Evolutionary conservation across 2,797 vertebrate genomes (phyloP), one percentile per base, ranked within the genome.

Genomic region (Protosalanx chinensis): DNA sequence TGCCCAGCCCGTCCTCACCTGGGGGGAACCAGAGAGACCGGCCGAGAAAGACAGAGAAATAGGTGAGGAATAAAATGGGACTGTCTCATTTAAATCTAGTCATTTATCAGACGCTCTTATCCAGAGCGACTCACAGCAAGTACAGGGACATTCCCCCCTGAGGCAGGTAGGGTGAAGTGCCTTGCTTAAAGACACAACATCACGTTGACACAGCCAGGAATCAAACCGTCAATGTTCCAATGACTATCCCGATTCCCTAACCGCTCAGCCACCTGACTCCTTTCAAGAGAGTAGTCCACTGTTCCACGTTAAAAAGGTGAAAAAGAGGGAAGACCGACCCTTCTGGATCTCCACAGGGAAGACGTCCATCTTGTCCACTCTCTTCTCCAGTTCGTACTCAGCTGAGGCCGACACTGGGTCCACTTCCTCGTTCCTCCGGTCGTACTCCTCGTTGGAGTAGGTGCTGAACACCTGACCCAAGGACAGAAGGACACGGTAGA

Each of bases 361-460:
- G 67, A 97, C 92, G 16, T 96, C 91, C 96, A 97, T 96, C 88
- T 91, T 95, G 81, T 97, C 96, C 85, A 97, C 94, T 41, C 95
- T 91, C 86, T 97, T 96, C 84, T 97, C 95, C 85, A 97, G 90
- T 82, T 97, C 95, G 23, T 94, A 96, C 79, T 96, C 94, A 0
- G 96, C 96, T 2, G 95, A 97, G 30, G 95, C 94, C 4, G 95
- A 92, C 78, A 97, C 94, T 0, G 96, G 95, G 74, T 97, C 95
- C 56, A 97, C 94, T 68, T 95, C 93, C 65, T 96, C 93, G 60
- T 97, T 97, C 69, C 91, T 92, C 72, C 95, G 82, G 88, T 97
- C 94, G 30, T 97, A 97, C 29, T 95, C 93, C 13, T 90, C 90
- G 66, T 97, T 97, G 23, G 95, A 95, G 61, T 95, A 96, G 8